Evolutionary conservation across 2,888 invertebrate genomes (phyloP).

Genomic region (Torymus tubicola): DNA sequence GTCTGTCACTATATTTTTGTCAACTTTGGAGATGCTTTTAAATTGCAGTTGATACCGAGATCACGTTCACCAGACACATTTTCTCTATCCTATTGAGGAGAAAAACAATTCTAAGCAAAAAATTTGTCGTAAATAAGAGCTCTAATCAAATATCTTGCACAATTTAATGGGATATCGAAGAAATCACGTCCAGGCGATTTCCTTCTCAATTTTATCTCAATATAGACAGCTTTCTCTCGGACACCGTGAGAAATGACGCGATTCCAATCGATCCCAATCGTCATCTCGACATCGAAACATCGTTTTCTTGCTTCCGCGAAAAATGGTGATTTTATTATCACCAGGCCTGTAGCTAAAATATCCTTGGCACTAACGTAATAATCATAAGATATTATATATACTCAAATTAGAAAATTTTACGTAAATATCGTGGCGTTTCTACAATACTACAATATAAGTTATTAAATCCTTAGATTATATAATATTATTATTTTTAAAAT

Average conservation of each 20-base stretch:
- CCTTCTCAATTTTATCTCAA: not conserved
- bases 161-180: conserved; percentile 4
- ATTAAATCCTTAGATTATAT: no score
- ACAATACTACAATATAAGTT: no score
- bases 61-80: no score
- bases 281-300: not conserved
- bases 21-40: no score
- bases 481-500: no score
- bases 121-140: not conserved
- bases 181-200: conserved; percentile 21
- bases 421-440: no score
- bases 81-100: not conserved
- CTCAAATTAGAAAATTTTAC: no score
- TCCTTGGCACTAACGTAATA: no score
- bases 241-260: conserved; percentile 26
- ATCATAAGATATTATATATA: no score
- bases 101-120: not conserved
- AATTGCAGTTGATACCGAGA: no score
- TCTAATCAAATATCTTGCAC: conserved; percentile 2
- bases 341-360: not conserved
- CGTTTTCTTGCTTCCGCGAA: conserved; percentile 12
- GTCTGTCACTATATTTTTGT: conserved; percentile 10
- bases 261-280: conserved; percentile 18
- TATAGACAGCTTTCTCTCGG: conserved; percentile 16
- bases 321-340: conserved; percentile 11